Percentiles rank a stretch among this genome's conserved stretches.
These are phyloP conservation scores for Herpailurus yagouaroundi DNA, from an alignment of 2,113 vertebrate species.

Conservation along the genomic window DNA sequence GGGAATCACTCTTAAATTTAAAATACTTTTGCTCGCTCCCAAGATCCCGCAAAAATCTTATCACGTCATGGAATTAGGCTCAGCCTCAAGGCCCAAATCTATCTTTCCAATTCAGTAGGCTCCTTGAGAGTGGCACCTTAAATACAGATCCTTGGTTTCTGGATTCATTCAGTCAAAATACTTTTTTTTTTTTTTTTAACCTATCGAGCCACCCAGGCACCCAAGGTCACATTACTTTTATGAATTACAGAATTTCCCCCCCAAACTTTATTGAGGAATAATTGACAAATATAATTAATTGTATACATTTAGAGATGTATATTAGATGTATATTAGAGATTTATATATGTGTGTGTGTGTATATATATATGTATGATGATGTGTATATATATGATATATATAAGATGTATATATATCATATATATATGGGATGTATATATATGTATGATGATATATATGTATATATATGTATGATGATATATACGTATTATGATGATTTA, in stretches of 20 bases:
- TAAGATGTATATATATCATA: no score
- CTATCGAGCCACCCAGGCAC: no score
- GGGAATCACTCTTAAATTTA: neutral
- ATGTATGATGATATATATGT: no score
- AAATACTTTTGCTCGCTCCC: neutral
- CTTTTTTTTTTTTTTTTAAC: no score
- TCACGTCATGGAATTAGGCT: neutral
- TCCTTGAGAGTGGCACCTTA: neutral
- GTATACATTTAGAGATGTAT: neutral
- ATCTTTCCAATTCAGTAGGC: neutral
- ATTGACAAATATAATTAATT: neutral
- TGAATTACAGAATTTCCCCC: neutral
- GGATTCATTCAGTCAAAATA: neutral
- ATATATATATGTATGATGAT: no score
- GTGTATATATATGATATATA: no score
- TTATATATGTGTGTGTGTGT: neutral
- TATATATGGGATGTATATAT: no score
- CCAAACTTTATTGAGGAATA: neutral
- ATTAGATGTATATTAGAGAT: no score
- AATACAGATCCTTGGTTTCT: neutral
- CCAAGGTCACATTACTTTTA: neutral
- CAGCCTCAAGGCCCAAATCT: neutral
- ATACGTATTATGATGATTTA: no score
- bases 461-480: no score
- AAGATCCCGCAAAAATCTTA: neutral